phyloP scores from a whole-genome alignment of 2,797 vertebrate genomes.

The Anguilla obscura region DNA sequence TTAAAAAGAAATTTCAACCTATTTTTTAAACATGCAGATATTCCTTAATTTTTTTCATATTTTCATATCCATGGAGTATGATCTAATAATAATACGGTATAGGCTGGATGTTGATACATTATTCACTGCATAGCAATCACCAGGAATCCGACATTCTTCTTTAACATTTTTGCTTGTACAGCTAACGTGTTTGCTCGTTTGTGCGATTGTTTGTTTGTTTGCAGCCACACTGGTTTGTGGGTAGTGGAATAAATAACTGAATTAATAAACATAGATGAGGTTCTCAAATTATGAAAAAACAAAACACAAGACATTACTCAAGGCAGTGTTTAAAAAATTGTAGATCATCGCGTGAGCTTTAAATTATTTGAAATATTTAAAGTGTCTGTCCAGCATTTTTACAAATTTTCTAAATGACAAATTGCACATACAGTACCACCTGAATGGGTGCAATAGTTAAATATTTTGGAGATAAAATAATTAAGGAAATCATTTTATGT shows the following conservation, averaged over 20 bases:
- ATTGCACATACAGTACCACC: background rate
- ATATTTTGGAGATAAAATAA: background rate
- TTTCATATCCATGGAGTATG: background rate
- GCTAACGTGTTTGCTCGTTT: background rate
- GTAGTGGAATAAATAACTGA: conserved; percentile 13
- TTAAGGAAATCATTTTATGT: background rate
- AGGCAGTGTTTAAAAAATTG: background rate
- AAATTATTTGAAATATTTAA: conserved; percentile 6
- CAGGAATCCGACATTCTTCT: background rate
- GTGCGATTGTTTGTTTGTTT: background rate
- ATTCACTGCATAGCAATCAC: background rate
- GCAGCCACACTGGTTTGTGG: background rate
- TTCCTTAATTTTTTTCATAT: background rate
- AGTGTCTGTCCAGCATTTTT: conserved; percentile 8
- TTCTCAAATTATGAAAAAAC: background rate
- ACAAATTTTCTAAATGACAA: background rate
- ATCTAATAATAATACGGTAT: background rate
- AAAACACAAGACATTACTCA: background rate
- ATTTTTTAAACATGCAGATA: background rate
- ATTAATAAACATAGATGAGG: conserved; percentile 10
- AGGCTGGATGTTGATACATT: background rate
- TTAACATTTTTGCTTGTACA: background rate
- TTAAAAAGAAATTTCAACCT: background rate
- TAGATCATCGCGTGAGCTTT: background rate
- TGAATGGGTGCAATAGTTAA: background rate